A percentile compares a stretch with the other conserved stretches of the same genome.
phyloP scores from a whole-genome alignment of 2,113 vertebrate species.

The Paracanthobrama guichenoti region DNA sequence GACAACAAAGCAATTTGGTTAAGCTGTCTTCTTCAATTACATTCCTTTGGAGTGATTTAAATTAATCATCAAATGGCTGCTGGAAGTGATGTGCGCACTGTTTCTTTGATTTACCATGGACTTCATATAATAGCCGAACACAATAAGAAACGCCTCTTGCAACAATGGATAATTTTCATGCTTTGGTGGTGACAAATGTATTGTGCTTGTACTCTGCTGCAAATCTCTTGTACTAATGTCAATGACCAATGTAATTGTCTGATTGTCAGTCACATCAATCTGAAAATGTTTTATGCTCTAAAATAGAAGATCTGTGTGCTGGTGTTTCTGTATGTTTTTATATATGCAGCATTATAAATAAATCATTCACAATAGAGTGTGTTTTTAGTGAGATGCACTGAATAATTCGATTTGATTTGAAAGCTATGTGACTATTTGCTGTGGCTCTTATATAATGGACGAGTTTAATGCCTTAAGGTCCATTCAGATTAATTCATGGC shows the following conservation, averaged over 20 bases:
- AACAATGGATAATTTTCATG: slow-evolving; percentile 30
- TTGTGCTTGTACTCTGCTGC: slow-evolving; percentile 40
- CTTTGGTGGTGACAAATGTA: slow-evolving; percentile 46
- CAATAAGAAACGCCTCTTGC: not conserved
- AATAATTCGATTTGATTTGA: not conserved
- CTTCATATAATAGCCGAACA: slow-evolving; percentile 11
- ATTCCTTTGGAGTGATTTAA: slow-evolving; percentile 17
- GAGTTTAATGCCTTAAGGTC: not conserved
- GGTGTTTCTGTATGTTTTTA: slow-evolving; percentile 9
- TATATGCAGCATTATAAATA: slow-evolving; percentile 24
- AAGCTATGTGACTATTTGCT: not conserved
- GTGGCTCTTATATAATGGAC: not conserved
- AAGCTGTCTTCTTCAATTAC: slow-evolving; percentile 9
- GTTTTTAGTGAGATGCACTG: not conserved
- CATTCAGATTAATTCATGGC: not conserved
- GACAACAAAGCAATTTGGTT: not conserved
- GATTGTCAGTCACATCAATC: slow-evolving; percentile 21
- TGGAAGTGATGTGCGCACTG: slow-evolving; percentile 1
- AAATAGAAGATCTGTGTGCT: slow-evolving; percentile 13
- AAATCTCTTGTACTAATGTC: slow-evolving; percentile 26
- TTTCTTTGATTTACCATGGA: slow-evolving; percentile 11
- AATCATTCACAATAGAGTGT: not conserved
- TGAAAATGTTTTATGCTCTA: slow-evolving; percentile 10
- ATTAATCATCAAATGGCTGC: slow-evolving; percentile 32
- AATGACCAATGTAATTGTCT: slow-evolving; percentile 37